Evolutionary conservation across 2,113 vertebrate species (phyloP), one percentile per base, ranked within the genome.

Genomic region (Pithys albifrons): DNA sequence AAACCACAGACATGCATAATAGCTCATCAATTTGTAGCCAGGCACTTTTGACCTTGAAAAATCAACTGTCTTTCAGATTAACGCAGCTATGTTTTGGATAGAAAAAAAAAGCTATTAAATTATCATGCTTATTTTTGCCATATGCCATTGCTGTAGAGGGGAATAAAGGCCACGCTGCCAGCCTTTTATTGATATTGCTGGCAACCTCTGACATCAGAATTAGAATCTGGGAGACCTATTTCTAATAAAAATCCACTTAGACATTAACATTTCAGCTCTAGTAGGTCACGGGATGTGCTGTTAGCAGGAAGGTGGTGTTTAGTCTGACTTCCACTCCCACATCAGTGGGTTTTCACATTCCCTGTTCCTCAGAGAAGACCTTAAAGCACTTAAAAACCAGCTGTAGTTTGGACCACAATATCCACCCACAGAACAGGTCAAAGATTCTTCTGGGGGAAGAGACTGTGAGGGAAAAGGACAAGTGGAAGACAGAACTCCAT

Each of bases 21-120:
- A 97, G 97, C 97, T 97, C 97, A 98, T 98, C 98, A 98, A 97
- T 97, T 98, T 98, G 89, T 94, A 97, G 95, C 91, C 92, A 94
- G 93, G 96, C 94, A 97, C 96, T 98, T 98, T 94, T 98, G 97
- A 98, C 98, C 98, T 98, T 98, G 98, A 97, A 97, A 97, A 98
- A 97, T 97, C 97, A 97, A 85, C 97, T 97, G 95, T 97, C 97
- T 97, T 97, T 96, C 95, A 97, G 96, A 98, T 97, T 97, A 98
- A 98, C 89, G 90, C 90, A 97, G 96, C 96, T 93, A 95, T 85
- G 94, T 97, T 97, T 98, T 89, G 88, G 86, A 86, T 65, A 95
- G 92, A 55, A 96, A 95, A 93, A 92, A 97, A 95, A 97, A 96
- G 87, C 72, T 59, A 92, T 96, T 97, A 97, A 97, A 98, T 97